Base-by-base conservation (phyloP, 2,113 vertebrate genomes). In the Danionella cerebrum region DNA sequence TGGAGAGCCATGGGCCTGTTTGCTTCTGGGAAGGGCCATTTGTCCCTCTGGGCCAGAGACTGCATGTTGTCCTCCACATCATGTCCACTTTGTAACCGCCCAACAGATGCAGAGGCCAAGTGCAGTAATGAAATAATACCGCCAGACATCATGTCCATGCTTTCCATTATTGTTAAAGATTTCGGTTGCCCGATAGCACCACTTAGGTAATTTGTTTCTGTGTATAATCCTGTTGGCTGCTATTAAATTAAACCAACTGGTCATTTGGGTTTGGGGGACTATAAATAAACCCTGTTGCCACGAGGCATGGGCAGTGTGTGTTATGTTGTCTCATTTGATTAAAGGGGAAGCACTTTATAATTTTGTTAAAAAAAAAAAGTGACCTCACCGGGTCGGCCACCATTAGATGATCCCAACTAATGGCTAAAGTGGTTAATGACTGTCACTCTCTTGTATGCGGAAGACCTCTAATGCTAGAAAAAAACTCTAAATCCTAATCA, bases 181-280 rank as follows among this genome's bases (percentile, higher is more conserved):
- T 87, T 83, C 82, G 65, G 79, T 80, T 82, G 75, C 80, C 63
- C 35, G 76, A 82, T 82, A 84, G 79, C 79, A 80, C 84, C 86
- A 89, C 85, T 90, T 88, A 87, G 85, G 85, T 90, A 88, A 90
- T 89, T 88, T 87, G 84, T 84, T 88, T 87, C 81, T 79, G 80
- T 82, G 84, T 83, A 79, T 87, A 88, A 90, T 89, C 86, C 85
- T 86, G 87, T 90, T 89, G 86, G 76, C 78, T 75, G 80, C 80
- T 83, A 86, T 88, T 86, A 84, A 88, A 88, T 88, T 88, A 87
- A 86, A 87, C 80, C 86, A 87, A 90, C 82, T 86, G 87, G 85
- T 88, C 86, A 83, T 87, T 88, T 89, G 78, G 72, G 82, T 85
- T 84, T 74, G 78, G 77, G 68, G 78, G 78, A 77, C 85, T 86